A percentile compares a stretch with the other conserved stretches of the same genome.
Evolutionary conservation across 2,797 vertebrate genomes (phyloP).

Genomic region (Crossoptilon crossoptilon): DNA sequence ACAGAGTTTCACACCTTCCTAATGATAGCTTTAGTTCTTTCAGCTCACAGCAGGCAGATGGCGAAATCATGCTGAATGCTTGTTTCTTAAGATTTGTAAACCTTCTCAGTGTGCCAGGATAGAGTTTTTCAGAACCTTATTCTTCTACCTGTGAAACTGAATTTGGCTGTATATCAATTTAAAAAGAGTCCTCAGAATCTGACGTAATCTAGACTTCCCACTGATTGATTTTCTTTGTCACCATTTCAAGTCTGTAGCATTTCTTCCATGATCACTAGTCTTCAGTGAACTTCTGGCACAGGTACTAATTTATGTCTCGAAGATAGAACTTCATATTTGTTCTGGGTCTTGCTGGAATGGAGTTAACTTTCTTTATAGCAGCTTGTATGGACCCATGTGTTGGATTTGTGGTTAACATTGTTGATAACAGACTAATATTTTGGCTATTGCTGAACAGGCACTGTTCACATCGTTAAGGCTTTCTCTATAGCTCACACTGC

Average conservation of each 20-base stretch:
- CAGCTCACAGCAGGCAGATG: not conserved
- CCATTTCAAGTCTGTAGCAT: not conserved
- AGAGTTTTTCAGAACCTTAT: not conserved
- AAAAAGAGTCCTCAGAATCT: not conserved
- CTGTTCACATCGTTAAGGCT: not conserved
- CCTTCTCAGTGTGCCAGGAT: not conserved
- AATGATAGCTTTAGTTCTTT: not conserved
- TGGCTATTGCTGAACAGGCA: not conserved
- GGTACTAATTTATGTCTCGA: accelerated
- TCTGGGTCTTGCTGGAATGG: not conserved
- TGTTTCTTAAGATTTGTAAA: not conserved
- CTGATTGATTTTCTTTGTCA: not conserved
- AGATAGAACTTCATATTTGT: not conserved
- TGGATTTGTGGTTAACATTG: not conserved
- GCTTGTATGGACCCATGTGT: not conserved
- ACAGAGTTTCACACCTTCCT: not conserved
- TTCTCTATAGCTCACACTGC: not conserved
- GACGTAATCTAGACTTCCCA: not conserved
- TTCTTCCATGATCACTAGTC: not conserved
- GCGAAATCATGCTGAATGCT: not conserved
- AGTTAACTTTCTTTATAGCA: not conserved
- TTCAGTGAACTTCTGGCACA: not conserved
- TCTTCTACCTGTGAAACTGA: not conserved
- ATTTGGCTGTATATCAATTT: not conserved
- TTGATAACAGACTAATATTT: not conserved